Conservation (phyloP, 2,113 vertebrate species). For the Corythaixoides concolor region DNA sequence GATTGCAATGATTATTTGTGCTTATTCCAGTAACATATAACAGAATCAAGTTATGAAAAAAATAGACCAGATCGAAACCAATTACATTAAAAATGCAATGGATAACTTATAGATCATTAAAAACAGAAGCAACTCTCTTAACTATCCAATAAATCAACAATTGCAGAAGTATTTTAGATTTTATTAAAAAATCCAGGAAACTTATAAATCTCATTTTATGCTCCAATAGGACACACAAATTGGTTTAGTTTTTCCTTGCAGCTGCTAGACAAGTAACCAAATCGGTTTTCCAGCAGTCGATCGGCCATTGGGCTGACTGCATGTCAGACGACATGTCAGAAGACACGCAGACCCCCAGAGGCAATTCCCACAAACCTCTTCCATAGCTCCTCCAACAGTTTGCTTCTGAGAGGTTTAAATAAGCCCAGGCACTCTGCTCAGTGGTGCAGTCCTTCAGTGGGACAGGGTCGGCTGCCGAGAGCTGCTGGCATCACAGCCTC, state of each 20-base stretch:
- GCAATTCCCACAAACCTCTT: not conserved
- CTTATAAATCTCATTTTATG: conserved; percentile 5
- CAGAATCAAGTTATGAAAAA: not conserved
- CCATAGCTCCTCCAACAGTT: not conserved
- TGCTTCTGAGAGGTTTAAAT: not conserved
- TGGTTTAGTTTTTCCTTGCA: not conserved
- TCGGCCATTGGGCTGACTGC: not conserved
- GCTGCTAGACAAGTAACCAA: not conserved
- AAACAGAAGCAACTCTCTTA: not conserved
- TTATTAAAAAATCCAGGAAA: conserved; percentile 32
- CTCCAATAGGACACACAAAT: not conserved
- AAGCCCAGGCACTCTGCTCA: not conserved
- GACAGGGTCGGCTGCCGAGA: not conserved
- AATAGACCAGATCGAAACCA: not conserved
- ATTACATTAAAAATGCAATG: not conserved
- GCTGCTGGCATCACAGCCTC: not conserved
- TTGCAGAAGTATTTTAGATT: not conserved
- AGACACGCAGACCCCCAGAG: not conserved
- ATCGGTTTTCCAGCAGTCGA: not conserved
- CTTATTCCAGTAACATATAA: not conserved
- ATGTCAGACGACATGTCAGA: not conserved
- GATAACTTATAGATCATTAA: conserved; percentile 25
- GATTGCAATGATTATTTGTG: not conserved
- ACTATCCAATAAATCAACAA: conserved; percentile 5
- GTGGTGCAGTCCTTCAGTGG: not conserved